phyloP scores from a whole-genome alignment of 2,113 vertebrate species.

The Datnioides undecimradiatus region DNA sequence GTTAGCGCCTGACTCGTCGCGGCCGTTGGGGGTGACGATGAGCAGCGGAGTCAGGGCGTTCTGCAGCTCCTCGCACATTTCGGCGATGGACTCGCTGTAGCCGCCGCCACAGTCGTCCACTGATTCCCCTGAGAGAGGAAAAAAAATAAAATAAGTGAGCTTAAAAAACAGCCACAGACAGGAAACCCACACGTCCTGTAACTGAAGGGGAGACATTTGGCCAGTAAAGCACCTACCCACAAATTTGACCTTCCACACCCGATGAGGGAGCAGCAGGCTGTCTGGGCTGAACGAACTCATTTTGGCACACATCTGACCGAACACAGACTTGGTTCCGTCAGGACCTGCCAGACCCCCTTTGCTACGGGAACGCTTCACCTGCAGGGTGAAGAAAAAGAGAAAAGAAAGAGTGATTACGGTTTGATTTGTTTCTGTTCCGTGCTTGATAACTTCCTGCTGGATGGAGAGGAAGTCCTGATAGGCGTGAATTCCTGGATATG shows the following conservation, averaged over 20 bases:
- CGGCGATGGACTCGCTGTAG: conserved; percentile 98
- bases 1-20: conserved; percentile 98
- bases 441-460: conserved; percentile 29
- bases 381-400: background rate
- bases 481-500: conserved; percentile 34
- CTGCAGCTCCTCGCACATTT: conserved; percentile 99
- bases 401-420: background rate
- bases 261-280: conserved; percentile 95
- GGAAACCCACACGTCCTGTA: background rate
- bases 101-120: conserved; percentile 98
- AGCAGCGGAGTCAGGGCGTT: conserved; percentile 96
- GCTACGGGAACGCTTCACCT: conserved; percentile 99
- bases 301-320: conserved; percentile 99
- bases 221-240: conserved; percentile 86
- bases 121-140: conserved; percentile 89
- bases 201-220: background rate
- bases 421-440: conserved; percentile 34
- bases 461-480: conserved; percentile 18
- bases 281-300: conserved; percentile 98
- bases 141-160: background rate
- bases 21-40: conserved; percentile 97
- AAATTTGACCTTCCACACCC: conserved; percentile 99
- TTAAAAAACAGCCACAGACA: conserved; percentile 6
- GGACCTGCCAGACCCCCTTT: conserved; percentile 98
- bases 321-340: conserved; percentile 98